Conservation (phyloP, 2,797 vertebrate species). For the Cheirogaleus major region DNA sequence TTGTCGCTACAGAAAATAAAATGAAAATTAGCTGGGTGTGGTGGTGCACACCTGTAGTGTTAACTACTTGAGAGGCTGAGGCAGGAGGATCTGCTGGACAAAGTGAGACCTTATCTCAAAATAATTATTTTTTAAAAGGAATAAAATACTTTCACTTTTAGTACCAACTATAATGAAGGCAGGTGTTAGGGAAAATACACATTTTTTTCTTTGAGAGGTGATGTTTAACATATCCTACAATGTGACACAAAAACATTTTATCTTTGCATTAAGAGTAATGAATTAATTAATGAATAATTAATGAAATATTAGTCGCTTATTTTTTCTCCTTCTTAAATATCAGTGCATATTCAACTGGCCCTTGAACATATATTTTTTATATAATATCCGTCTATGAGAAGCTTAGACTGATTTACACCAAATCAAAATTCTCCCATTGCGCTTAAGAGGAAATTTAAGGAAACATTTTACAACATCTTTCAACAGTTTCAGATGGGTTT, state of each 20-base stretch:
- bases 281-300: not conserved
- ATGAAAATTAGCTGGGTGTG: not conserved
- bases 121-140: not conserved
- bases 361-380: conserved; percentile 49
- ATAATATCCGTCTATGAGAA: conserved; percentile 27
- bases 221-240: conserved; percentile 26
- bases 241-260: conserved; percentile 8
- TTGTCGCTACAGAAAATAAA: not conserved
- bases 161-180: conserved; percentile 32
- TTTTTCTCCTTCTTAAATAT: conserved; percentile 31
- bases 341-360: conserved; percentile 23
- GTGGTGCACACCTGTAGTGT: not conserved
- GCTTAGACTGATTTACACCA: conserved; percentile 30
- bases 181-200: not conserved
- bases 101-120: not conserved
- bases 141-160: conserved; percentile 48
- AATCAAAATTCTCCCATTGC: conserved; percentile 49
- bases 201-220: conserved; percentile 38
- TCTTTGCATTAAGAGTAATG: conserved; percentile 32
- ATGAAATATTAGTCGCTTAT: conserved; percentile 33
- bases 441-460: conserved; percentile 57
- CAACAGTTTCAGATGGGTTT: conserved; percentile 57
- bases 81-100: not conserved
- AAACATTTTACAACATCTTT: conserved; percentile 60
- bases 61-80: not conserved